These are phyloP conservation scores for Nebria brevicollis DNA, from an alignment of 2,888 invertebrate genomes.

Conservation along the genomic window DNA sequence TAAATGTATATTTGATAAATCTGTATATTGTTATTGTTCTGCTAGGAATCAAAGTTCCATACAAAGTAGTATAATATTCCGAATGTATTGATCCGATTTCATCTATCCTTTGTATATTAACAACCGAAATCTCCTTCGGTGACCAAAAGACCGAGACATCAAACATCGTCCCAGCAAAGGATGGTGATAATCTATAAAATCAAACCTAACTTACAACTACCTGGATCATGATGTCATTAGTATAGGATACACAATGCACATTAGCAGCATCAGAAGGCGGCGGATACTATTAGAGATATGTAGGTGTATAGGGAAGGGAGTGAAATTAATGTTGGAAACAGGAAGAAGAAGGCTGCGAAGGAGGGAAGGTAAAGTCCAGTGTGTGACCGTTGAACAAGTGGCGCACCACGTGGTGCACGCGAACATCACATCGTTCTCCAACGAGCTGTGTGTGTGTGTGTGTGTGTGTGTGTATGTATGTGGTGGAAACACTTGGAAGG, in stretches of 20 bases:
- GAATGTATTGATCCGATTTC: too few relatives aligned
- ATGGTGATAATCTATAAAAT: background rate
- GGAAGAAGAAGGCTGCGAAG: background rate
- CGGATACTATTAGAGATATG: background rate
- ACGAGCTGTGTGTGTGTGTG: background rate
- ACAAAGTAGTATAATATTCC: too few relatives aligned
- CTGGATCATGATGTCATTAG: background rate
- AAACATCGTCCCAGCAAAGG: background rate
- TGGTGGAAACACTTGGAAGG: slow-evolving; percentile 18
- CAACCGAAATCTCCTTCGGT: background rate
- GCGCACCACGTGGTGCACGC: background rate
- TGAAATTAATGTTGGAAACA: background rate
- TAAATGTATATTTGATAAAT: too few relatives aligned
- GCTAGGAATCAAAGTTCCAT: too few relatives aligned
- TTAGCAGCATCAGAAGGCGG: background rate
- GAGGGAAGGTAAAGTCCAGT: background rate
- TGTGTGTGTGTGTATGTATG: background rate
- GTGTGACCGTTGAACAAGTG: background rate
- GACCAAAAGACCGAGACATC: background rate
- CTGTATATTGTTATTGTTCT: too few relatives aligned
- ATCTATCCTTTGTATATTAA: background rate
- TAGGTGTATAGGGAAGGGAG: background rate
- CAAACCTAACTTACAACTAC: background rate
- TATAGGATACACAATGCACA: background rate
- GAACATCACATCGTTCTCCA: slow-evolving; percentile 2